A percentile compares a stretch with the other conserved stretches of the same genome.
phyloP scores from a whole-genome alignment of 2,888 invertebrate species.

The Eilema depressum region DNA sequence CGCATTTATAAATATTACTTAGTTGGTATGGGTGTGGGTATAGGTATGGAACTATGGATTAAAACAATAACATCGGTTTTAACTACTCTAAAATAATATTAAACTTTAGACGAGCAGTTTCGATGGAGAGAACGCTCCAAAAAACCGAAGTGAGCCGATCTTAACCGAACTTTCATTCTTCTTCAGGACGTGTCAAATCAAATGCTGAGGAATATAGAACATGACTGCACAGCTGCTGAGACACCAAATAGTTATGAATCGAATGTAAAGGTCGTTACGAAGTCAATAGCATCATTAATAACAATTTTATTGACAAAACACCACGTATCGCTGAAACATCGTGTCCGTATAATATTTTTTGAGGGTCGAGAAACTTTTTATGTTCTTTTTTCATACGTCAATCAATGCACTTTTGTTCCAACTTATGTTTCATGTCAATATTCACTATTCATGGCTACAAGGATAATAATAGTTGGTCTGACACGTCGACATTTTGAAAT shows the following conservation, averaged over 20 bases:
- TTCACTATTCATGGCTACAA: constrained; percentile 51
- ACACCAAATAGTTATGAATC: constrained; percentile 30
- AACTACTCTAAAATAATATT: neutral
- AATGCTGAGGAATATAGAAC: neutral
- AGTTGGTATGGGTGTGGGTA: too few species aligned
- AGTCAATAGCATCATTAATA: constrained; percentile 59
- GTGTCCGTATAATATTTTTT: constrained; percentile 55
- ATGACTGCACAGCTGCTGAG: constrained; percentile 24
- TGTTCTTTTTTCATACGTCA: constrained; percentile 68
- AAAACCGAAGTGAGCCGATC: neutral
- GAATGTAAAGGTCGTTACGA: constrained; percentile 51
- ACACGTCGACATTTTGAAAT: neutral
- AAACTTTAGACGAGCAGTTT: neutral
- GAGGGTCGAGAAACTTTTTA: constrained; percentile 72
- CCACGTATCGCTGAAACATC: constrained; percentile 34
- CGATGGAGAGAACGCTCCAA: neutral
- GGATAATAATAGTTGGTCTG: neutral
- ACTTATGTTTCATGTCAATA: constrained; percentile 43
- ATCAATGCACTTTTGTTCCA: constrained; percentile 72
- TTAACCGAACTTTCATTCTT: neutral
- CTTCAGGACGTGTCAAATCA: neutral
- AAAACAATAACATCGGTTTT: too few species aligned
- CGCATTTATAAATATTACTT: too few species aligned
- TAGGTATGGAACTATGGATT: too few species aligned
- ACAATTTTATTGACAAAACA: constrained; percentile 58